phyloP scores from a whole-genome alignment of 2,797 vertebrate species.

The Gymnoscopelus braueri region DNA sequence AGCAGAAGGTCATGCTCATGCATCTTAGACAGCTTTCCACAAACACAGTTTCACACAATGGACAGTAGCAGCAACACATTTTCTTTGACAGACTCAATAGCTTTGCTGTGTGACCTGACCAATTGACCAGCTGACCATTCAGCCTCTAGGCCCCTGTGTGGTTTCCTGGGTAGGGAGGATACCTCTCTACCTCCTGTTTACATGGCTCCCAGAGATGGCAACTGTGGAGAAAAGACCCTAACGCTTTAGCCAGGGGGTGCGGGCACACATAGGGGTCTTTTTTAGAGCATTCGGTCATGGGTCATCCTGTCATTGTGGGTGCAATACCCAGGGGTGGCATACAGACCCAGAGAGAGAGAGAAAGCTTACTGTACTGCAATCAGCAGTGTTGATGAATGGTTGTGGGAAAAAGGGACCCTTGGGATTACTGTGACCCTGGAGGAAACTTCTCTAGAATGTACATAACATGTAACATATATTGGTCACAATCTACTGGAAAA shows the following conservation, averaged over 20 bases:
- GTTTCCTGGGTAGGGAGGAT: conserved; percentile 61
- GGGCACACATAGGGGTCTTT: conserved; percentile 26
- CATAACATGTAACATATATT: background rate
- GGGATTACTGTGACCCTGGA: conserved; percentile 24
- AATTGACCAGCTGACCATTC: conserved; percentile 57
- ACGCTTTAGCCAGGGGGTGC: conserved; percentile 23
- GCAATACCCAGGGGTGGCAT: conserved; percentile 37
- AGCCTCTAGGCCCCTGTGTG: conserved; percentile 55
- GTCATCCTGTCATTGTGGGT: conserved; percentile 73
- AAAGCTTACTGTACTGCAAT: conserved; percentile 15
- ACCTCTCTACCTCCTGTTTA: conserved; percentile 73
- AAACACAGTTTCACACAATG: conserved; percentile 61
- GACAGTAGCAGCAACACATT: conserved; percentile 21
- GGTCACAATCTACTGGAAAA: background rate
- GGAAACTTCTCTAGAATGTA: conserved; percentile 6
- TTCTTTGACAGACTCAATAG: conserved; percentile 48
- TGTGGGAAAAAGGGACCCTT: conserved; percentile 24
- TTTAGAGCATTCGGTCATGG: conserved; percentile 37
- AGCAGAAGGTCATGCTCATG: conserved; percentile 28
- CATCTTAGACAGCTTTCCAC: conserved; percentile 44
- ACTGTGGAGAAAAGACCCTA: conserved; percentile 28
- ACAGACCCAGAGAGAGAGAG: conserved; percentile 16
- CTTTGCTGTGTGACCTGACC: conserved; percentile 42
- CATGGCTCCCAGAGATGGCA: conserved; percentile 33
- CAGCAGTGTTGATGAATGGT: conserved; percentile 44